These are phyloP conservation scores for Drosophila testacea DNA, from an alignment of 2,888 invertebrate genomes.

Conservation along the genomic window DNA sequence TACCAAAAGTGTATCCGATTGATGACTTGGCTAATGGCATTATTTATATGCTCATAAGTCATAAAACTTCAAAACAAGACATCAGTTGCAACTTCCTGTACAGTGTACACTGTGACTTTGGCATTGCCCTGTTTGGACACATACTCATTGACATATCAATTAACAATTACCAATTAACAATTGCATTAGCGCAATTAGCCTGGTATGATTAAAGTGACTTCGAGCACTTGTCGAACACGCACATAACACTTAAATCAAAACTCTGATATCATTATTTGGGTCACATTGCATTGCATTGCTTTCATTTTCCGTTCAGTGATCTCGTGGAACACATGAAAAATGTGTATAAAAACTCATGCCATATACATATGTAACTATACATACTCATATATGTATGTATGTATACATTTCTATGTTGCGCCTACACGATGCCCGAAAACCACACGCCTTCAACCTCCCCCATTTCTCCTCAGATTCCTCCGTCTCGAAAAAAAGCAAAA, in stretches of 20 bases:
- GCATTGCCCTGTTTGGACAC: conserved; percentile 13
- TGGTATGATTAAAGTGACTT: conserved; percentile 38
- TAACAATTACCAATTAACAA: conserved; percentile 70
- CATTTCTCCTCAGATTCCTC: conserved; percentile 5
- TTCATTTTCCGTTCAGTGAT: conserved; percentile 41
- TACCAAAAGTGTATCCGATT: conserved; percentile 19
- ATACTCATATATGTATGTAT: conserved; percentile 1
- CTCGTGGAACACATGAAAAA: conserved; percentile 11
- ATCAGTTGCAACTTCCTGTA: conserved; percentile 64
- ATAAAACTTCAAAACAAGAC: conserved; percentile 36
- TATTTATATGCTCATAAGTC: conserved; percentile 53
- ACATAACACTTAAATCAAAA: conserved; percentile 61
- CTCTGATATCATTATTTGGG: conserved; percentile 66
- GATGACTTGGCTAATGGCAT: conserved; percentile 55
- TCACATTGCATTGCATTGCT: conserved; percentile 54
- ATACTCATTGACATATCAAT: conserved; percentile 18
- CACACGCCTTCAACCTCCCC: background rate
- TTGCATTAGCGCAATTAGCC: conserved; percentile 70
- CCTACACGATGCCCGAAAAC: conserved; percentile 37
- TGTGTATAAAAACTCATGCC: conserved; percentile 7
- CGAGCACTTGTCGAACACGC: conserved; percentile 51
- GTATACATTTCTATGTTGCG: conserved; percentile 32
- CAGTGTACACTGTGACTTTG: conserved; percentile 31
- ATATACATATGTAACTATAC: conserved; percentile 19
- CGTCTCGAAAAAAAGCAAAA: conserved; percentile 25